Percentiles rank a stretch among this genome's conserved stretches.
These are phyloP conservation scores for Ascidia mentula DNA, from an alignment of 23 tunicate species.

Conservation along the genomic window DNA sequence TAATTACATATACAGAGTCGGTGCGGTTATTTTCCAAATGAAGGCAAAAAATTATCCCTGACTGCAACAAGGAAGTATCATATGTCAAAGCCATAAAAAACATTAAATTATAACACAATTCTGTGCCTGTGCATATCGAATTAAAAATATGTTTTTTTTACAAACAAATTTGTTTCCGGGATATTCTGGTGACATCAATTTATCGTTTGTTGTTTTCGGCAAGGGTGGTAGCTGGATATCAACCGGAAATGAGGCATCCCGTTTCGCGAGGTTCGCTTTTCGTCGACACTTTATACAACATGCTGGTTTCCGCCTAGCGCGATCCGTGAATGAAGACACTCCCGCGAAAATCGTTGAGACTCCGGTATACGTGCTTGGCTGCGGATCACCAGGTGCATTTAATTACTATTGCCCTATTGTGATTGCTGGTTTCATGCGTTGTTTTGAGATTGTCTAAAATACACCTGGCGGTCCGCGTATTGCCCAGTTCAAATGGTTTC, in stretches of 20 bases:
- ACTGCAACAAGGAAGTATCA: no score
- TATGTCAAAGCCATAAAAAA: no score
- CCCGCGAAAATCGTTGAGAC: constrained; percentile 55
- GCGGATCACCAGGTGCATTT: background rate
- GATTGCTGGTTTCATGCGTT: background rate
- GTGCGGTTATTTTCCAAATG: no score
- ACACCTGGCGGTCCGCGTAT: no score
- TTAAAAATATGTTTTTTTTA: no score
- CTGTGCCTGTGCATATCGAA: no score
- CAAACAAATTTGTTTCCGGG: no score
- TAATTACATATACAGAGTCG: no score
- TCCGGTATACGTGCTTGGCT: constrained; percentile 35
- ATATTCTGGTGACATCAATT: no score
- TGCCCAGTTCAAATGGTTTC: background rate
- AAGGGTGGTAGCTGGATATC: constrained; percentile 98
- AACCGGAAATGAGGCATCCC: constrained; percentile 72
- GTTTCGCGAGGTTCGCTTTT: constrained; percentile 67
- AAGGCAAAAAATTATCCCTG: no score
- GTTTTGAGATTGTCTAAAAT: background rate
- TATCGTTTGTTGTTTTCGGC: no score
- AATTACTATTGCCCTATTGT: background rate
- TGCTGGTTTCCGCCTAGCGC: constrained; percentile 73
- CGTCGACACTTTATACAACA: constrained; percentile 85
- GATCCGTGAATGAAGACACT: constrained; percentile 22
- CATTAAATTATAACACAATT: no score